Conservation (phyloP, 2,888 invertebrate species). For the Latrodectus elegans region DNA sequence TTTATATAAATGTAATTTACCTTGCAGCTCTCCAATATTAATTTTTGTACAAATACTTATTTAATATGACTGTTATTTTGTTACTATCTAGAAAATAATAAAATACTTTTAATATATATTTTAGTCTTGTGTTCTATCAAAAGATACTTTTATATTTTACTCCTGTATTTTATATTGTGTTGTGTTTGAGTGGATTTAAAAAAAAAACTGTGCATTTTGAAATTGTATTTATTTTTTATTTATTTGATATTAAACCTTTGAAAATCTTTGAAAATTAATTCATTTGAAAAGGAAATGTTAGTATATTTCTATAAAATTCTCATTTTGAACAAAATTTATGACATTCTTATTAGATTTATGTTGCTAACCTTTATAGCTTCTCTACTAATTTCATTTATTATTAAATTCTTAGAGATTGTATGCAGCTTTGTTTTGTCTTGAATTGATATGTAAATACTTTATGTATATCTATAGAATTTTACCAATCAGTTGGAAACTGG, state of each 20-base stretch:
- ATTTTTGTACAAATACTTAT: background rate
- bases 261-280: background rate
- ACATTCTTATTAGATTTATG: too few species aligned
- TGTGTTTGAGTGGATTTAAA: background rate
- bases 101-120: too few species aligned
- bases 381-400: too few species aligned
- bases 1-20: constrained; percentile 41
- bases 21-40: constrained; percentile 34
- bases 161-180: too few species aligned
- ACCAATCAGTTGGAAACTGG: constrained; percentile 54
- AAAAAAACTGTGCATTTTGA: background rate
- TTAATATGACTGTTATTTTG: too few species aligned
- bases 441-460: constrained; percentile 65
- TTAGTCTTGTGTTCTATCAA: too few species aligned
- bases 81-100: too few species aligned
- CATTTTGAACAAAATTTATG: too few species aligned
- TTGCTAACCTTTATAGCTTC: too few species aligned
- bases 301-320: background rate
- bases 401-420: too few species aligned
- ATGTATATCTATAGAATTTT: constrained; percentile 59
- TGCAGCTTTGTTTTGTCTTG: constrained; percentile 28
- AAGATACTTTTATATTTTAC: too few species aligned
- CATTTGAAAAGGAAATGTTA: background rate
- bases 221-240: background rate
- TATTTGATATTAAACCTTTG: background rate